These are phyloP conservation scores for Vimba vimba DNA, from an alignment of 2,113 vertebrate genomes.

Conservation along the genomic window DNA sequence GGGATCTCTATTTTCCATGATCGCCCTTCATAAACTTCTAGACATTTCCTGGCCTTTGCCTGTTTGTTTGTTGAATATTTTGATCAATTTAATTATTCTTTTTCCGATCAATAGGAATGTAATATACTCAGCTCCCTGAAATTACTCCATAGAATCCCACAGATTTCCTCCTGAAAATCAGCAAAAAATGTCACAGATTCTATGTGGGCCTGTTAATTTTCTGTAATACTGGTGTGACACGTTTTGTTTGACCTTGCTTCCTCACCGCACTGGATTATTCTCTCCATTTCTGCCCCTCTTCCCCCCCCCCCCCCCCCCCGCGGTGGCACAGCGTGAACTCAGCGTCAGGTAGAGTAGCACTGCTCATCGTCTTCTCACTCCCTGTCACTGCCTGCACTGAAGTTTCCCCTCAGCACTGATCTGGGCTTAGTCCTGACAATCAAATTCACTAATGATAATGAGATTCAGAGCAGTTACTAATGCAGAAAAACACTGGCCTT, in stretches of 20 bases:
- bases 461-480: background rate
- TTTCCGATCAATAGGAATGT: background rate
- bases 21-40: background rate
- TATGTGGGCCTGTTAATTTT: conserved; percentile 45
- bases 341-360: conserved; percentile 96
- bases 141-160: background rate
- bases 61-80: background rate
- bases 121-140: background rate
- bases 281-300: conserved; percentile 62
- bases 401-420: conserved; percentile 40
- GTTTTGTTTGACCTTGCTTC: conserved; percentile 74
- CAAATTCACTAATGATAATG: background rate
- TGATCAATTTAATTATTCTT: background rate
- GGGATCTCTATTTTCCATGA: background rate
- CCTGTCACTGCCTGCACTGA: background rate
- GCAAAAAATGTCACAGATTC: background rate
- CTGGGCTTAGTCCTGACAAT: background rate
- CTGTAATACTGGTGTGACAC: conserved; percentile 56
- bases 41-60: background rate
- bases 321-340: conserved; percentile 93
- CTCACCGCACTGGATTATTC: conserved; percentile 73
- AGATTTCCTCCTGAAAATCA: background rate
- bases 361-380: conserved; percentile 36
- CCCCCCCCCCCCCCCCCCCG: conserved; percentile 40
- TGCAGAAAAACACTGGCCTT: conserved; percentile 5